These are phyloP conservation scores for Volucella inflata DNA, from an alignment of 2,888 invertebrate species.

Conservation along the genomic window DNA sequence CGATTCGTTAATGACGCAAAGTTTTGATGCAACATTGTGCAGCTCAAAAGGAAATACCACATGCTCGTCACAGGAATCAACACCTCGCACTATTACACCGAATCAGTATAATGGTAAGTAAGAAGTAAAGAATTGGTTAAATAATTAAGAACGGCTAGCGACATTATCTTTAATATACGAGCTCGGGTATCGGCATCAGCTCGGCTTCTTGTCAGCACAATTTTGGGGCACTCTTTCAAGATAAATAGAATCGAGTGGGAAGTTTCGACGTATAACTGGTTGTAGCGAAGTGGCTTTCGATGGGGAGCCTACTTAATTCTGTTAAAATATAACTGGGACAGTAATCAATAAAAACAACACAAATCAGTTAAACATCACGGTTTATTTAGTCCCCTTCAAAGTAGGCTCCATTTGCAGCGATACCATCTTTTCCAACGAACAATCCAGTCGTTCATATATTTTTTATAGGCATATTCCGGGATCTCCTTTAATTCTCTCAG, in stretches of 20 bases:
- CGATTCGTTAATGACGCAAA: slow-evolving; percentile 86
- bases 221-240: no score
- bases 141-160: no score
- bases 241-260: slow-evolving; percentile 81
- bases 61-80: slow-evolving; percentile 82
- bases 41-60: slow-evolving; percentile 79
- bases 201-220: no score
- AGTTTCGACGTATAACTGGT: slow-evolving; percentile 75
- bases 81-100: slow-evolving; percentile 82
- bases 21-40: slow-evolving; percentile 84
- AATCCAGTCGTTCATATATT: no score
- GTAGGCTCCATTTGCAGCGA: neutral
- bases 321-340: slow-evolving; percentile 62
- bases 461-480: no score
- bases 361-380: no score
- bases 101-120: slow-evolving; percentile 82
- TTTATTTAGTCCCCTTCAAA: slow-evolving; percentile 80
- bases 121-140: neutral
- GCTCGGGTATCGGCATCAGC: no score
- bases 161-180: no score
- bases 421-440: no score
- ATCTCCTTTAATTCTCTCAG: no score
- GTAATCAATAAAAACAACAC: no score
- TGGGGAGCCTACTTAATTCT: slow-evolving; percentile 50
- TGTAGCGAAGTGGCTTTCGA: neutral